Percentiles rank a stretch among this genome's conserved stretches.
These are phyloP conservation scores for Athene cunicularia DNA, from an alignment of 2,113 vertebrate species.

Conservation along the genomic window DNA sequence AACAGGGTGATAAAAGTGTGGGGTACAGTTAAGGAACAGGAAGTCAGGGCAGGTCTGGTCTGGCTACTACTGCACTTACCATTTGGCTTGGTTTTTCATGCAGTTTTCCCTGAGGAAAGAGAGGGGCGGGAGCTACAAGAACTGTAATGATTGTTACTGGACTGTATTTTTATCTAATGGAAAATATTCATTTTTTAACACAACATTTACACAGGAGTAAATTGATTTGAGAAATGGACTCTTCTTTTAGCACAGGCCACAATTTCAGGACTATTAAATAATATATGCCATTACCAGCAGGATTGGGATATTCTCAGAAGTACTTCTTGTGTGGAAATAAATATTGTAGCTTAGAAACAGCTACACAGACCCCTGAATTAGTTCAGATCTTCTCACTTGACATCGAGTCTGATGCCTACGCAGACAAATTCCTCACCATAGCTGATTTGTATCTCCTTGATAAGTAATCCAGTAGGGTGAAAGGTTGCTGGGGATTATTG, in stretches of 20 bases:
- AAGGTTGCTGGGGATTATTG: background rate
- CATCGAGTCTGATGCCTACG: background rate
- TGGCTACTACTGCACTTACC: background rate
- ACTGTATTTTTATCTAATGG: background rate
- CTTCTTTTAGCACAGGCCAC: background rate
- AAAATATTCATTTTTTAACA: background rate
- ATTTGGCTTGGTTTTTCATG: background rate
- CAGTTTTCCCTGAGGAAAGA: background rate
- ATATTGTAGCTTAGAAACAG: background rate
- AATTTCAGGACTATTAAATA: background rate
- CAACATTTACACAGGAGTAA: background rate
- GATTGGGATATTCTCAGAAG: background rate
- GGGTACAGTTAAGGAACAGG: background rate
- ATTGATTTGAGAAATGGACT: background rate
- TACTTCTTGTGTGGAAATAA: background rate
- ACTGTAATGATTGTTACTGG: background rate
- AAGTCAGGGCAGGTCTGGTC: background rate
- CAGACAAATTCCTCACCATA: background rate
- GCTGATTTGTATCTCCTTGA: background rate
- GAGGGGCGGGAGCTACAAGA: background rate
- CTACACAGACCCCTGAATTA: background rate
- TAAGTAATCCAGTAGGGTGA: background rate
- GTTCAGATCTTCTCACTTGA: background rate
- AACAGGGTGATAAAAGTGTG: background rate
- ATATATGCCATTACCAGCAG: background rate